Evolutionary conservation across 2,888 invertebrate species (phyloP).

Genomic region (Cheilosia vernalis): DNA sequence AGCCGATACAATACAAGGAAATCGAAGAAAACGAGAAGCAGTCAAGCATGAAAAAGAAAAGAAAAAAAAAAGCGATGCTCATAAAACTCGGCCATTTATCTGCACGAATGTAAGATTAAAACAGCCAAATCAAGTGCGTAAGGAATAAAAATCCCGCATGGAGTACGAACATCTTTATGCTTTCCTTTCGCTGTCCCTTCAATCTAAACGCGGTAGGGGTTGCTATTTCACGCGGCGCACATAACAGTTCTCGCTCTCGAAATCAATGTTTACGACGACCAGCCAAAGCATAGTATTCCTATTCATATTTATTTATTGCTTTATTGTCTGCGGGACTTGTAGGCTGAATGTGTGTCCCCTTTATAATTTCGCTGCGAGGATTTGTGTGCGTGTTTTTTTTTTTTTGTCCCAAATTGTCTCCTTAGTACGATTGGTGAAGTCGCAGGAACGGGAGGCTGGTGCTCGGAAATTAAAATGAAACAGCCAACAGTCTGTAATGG

Average conservation of each 20-base stretch:
- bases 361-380: not conserved
- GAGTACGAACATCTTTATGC: not conserved
- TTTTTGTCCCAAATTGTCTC: constrained; percentile 62
- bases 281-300: constrained; percentile 36
- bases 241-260: constrained; percentile 39
- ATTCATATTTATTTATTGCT: constrained; percentile 72
- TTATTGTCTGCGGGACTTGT: constrained; percentile 47
- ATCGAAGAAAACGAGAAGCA: constrained; percentile 26
- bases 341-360: not conserved
- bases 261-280: constrained; percentile 67
- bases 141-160: constrained; percentile 31
- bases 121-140: constrained; percentile 58
- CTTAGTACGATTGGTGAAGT: constrained; percentile 58
- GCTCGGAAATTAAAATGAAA: constrained; percentile 59
- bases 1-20: constrained; percentile 54
- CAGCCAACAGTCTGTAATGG: constrained; percentile 52
- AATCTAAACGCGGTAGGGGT: constrained; percentile 16
- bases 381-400: not conserved
- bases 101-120: constrained; percentile 61
- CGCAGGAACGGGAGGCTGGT: constrained; percentile 18
- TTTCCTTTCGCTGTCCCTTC: constrained; percentile 19
- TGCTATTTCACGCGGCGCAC: not conserved
- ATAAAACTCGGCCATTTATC: constrained; percentile 59
- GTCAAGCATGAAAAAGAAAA: constrained; percentile 18
- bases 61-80: constrained; percentile 27